A percentile compares a stretch with the other conserved stretches of the same genome.
phyloP scores from a whole-genome alignment of 37 sponge, comb jelly and placozoan genomes.

The Petrosia ficiformis region DNA sequence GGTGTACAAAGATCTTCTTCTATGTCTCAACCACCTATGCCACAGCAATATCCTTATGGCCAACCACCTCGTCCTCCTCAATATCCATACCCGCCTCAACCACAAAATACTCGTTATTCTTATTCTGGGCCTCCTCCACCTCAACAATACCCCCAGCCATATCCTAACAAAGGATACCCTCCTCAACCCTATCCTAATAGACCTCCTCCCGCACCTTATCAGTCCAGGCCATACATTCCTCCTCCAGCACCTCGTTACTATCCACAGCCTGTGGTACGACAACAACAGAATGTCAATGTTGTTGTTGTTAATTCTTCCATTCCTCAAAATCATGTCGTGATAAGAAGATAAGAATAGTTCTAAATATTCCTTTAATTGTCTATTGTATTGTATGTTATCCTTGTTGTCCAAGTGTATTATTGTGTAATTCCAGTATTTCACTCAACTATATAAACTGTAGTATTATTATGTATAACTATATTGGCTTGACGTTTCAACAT shows the following conservation, averaged over 20 bases:
- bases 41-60: background rate
- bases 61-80: background rate
- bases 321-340: too few relatives aligned
- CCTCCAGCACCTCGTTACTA: constrained; percentile 4
- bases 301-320: constrained; percentile 14
- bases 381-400: background rate
- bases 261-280: background rate
- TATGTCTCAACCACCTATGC: background rate
- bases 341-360: too few relatives aligned
- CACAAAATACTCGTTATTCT: background rate
- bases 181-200: constrained; percentile 4
- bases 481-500: too few relatives aligned
- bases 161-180: background rate
- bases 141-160: background rate
- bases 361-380: background rate
- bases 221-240: background rate
- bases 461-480: too few relatives aligned
- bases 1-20: background rate
- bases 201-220: constrained; percentile 5
- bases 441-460: too few relatives aligned
- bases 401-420: background rate
- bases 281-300: constrained; percentile 1
- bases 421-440: too few relatives aligned
- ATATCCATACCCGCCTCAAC: constrained; percentile 8
- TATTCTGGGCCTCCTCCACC: background rate